Base-by-base conservation (phyloP, 2,888 invertebrate genomes). In the Lottia gigantea region DNA sequence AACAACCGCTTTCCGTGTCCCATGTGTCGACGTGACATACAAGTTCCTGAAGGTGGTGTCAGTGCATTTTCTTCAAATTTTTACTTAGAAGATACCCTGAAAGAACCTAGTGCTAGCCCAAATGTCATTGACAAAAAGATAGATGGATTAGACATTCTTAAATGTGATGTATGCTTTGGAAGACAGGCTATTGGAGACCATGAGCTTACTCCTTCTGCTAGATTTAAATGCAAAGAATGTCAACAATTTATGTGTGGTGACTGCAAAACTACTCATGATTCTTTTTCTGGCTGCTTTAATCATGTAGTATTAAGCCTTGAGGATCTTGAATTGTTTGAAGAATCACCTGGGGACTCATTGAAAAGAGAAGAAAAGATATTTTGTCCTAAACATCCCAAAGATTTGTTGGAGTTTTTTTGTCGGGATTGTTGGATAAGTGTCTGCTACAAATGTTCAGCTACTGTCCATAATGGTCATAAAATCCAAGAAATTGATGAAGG, bases 11-110 rank as follows among this genome's bases (percentile, higher is more conserved):
- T 55, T 55, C 11, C 55, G 12, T 55, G 55, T 15, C 55, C 55
- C 19, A 19, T 55, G 19, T 55, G 55, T 23, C 55, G 55, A 8
- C 55, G 55, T 19, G 23, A 55, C 23, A 55, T 55, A 19, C 2
- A 11, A 12, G 55, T 55, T 11, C 55, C 55, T 23, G 55, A 19
- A 23, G 23, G 55, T 23, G 55, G 55, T 14, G 55, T 55, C 3
- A 55, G 55, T 23, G 55, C 12, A 11, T 55, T 55, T 55, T n/a
- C 55, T 55, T 55, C 55, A 19, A 55, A 55, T 55, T 55, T 55
- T 55, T 55, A 55, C 23, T 23, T 55, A 12, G 55, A 55, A 23
- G 55, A 55, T 11, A 12, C 55, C 0, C 55, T 55, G 11, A 23
- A 23, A 15, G 19, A 19, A 23, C 23, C 55, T 19, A 40, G 11